Conservation (phyloP, 1,140 invertebrate species). For the Ladona fulva region DNA sequence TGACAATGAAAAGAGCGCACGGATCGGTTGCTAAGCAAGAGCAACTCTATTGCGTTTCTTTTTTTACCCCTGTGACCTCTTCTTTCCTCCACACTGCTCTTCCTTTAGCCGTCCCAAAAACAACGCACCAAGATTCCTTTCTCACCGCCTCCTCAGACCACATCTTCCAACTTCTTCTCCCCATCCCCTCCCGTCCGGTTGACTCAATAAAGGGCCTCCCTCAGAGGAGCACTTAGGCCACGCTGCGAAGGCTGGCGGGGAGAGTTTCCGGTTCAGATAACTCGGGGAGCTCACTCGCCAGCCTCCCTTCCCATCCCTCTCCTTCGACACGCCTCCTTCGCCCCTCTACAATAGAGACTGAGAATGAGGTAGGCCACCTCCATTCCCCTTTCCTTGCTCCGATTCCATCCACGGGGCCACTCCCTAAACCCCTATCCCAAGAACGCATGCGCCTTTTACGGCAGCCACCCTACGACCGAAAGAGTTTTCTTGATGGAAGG, state of each 20-base stretch:
- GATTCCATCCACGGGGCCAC: too few species aligned
- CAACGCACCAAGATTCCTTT: background rate
- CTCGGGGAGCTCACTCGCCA: background rate
- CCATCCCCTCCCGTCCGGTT: background rate
- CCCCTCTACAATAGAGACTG: background rate
- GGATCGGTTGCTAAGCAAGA: background rate
- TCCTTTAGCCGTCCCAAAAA: background rate
- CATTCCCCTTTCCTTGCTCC: too few species aligned
- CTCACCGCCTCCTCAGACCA: background rate
- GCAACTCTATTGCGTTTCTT: background rate
- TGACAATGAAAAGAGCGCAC: too few species aligned
- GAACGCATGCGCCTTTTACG: too few species aligned
- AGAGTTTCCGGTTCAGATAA: background rate
- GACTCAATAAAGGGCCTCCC: background rate
- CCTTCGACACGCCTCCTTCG: background rate
- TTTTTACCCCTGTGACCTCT: background rate
- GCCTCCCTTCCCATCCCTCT: background rate
- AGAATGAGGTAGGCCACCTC: too few species aligned
- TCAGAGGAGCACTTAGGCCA: background rate
- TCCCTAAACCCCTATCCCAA: too few species aligned
- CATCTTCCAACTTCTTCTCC: background rate
- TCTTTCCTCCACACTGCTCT: background rate
- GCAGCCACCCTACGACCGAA: too few species aligned
- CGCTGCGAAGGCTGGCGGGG: background rate
- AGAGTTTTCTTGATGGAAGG: too few species aligned